Base-by-base conservation (phyloP, 2,888 invertebrate genomes). In the Drosophila lacicola region DNA sequence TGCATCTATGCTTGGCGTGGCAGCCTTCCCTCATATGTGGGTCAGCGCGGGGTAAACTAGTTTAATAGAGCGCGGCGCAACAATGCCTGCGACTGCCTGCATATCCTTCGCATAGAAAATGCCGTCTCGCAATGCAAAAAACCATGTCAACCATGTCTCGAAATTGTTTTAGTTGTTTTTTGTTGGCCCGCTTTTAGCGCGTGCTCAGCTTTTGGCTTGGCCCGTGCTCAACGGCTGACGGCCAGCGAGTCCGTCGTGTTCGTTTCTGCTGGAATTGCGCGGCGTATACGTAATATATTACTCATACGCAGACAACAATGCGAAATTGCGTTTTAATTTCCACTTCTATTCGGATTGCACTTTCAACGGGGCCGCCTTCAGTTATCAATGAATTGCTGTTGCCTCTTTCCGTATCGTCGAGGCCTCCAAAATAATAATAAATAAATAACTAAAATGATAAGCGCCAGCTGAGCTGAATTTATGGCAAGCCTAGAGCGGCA, bases 221-320 rank as follows among this genome's bases (percentile, higher is more conserved):
- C 13, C 44, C 57, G 46, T 64, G 72, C 34, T 51, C 42, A 36
- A 0, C 47, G 46, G 42, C 63, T 67, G 78, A 42, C 41, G 49
- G 41, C 47, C n/a, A 56, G 46, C 47, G 19, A 54, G 41, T 54
- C 21, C 21, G 21, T 21, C 21, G 21, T 45, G 58, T 56, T 53
- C 37, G 62, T n/a, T 53, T 33, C 21, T 17, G 34, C 49, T 41
- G 47, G 55, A 39, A 54, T 19, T 36, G 17, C 70, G 58, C 17
- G 56, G 58, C 78, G 86, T 80, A 82, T 86, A 70, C 83, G 71
- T 66, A 64, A 83, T 68, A 29, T 54, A 56, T 82, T 87, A 78
- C 82, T 74, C 82, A 82, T 84, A 71, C 81, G 64, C 69, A 51
- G 49, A 29, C 49, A 46, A 54, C 45, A 60, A 58, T 47, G 42